These are phyloP conservation scores for Horisme vitalbata DNA, from an alignment of 2,888 invertebrate genomes.

Conservation along the genomic window DNA sequence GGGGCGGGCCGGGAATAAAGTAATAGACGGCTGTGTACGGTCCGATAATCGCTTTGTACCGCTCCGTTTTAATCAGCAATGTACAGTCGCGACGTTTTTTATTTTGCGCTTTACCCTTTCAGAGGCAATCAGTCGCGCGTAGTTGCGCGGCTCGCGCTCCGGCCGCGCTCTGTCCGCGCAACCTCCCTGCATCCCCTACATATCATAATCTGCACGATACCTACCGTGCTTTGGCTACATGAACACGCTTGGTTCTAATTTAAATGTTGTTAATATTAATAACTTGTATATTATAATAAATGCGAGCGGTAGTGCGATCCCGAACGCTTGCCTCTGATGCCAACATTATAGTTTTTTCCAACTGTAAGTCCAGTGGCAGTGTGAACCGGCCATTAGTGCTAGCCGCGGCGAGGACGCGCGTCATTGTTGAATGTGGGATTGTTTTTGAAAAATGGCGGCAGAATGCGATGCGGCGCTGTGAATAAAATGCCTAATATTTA, in stretches of 20 bases:
- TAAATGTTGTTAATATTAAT: too few species aligned
- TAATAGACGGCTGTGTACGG: constrained; percentile 60
- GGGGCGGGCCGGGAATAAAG: constrained; percentile 35
- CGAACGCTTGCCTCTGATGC: too few species aligned
- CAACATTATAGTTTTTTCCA: too few species aligned
- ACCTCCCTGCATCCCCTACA: too few species aligned
- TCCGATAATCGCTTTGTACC: constrained; percentile 76
- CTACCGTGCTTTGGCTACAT: too few species aligned
- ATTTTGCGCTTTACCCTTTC: constrained; percentile 65
- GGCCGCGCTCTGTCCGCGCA: constrained; percentile 33
- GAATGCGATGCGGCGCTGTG: constrained; percentile 36
- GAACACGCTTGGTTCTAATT: too few species aligned
- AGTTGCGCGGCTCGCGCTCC: constrained; percentile 62
- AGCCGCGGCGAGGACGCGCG: constrained; percentile 49
- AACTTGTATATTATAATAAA: too few species aligned
- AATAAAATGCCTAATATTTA: constrained; percentile 61
- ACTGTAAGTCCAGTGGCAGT: too few species aligned
- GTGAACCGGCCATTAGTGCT: constrained; percentile 6
- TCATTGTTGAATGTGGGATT: constrained; percentile 66
- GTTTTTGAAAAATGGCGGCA: constrained; percentile 65
- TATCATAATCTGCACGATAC: too few species aligned
- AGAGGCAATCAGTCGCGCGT: constrained; percentile 70
- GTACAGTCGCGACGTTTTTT: constrained; percentile 54
- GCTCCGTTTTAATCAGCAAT: constrained; percentile 71
- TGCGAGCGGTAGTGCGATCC: too few species aligned